Percentiles rank a stretch among this genome's conserved stretches.
Conservation (phyloP, 2,113 vertebrate genomes). For the Paratilapia polleni region DNA sequence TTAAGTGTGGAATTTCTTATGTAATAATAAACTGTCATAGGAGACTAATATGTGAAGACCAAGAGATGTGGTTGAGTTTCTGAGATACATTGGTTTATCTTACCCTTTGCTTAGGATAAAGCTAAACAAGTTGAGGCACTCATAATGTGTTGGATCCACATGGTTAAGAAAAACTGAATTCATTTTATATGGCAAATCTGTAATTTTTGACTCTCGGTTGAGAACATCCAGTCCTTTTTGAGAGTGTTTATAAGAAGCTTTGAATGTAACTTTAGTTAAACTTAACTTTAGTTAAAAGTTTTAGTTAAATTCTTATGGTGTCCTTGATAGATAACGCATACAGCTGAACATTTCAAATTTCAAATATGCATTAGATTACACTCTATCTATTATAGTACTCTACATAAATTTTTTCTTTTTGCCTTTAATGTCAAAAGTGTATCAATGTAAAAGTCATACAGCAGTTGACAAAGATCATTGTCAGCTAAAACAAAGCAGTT, state of each 20-base stretch:
- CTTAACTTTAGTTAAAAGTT: no score
- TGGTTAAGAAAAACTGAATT: background rate
- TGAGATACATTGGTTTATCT: background rate
- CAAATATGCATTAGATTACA: background rate
- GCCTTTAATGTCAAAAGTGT: background rate
- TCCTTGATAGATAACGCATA: background rate
- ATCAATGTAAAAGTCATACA: background rate
- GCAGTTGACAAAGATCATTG: background rate
- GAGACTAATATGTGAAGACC: no score
- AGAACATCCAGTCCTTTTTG: background rate
- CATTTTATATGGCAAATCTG: background rate
- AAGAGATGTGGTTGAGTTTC: background rate
- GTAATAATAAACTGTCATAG: background rate
- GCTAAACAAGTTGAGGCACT: no score
- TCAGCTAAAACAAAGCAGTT: background rate
- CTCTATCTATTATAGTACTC: background rate
- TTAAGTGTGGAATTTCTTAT: background rate
- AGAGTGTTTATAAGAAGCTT: background rate
- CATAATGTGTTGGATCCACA: background rate
- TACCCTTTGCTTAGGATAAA: background rate
- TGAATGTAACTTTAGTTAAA: no score
- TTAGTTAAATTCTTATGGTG: no score
- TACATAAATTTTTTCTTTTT: no score
- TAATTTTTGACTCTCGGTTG: rapidly evolving
- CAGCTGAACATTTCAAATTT: background rate